Conservation (phyloP, 1,140 invertebrate species). For the Danaus plexippus region DNA sequence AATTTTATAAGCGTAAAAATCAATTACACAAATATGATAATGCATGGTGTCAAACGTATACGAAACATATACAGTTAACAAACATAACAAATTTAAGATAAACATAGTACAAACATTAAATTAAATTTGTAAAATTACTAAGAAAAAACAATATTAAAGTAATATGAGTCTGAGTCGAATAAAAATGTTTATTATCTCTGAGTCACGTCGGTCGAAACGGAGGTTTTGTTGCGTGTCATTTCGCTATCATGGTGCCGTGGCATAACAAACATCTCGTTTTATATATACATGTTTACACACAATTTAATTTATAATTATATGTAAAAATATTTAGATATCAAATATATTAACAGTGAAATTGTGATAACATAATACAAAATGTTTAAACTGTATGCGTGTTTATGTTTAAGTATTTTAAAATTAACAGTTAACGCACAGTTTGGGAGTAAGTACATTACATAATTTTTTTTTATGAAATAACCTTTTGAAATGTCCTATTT, state of each 20-base stretch:
- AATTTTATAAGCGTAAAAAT: too few species aligned
- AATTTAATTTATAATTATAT: constrained; percentile 10
- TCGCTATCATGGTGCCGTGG: constrained; percentile 26
- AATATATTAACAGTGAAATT: constrained; percentile 6
- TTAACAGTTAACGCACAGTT: constrained; percentile 51
- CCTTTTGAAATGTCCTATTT: too few species aligned
- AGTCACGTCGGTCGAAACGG: constrained; percentile 27
- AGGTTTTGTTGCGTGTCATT: constrained; percentile 55
- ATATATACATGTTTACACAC: constrained; percentile 11
- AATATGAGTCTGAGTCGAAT: neutral
- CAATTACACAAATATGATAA: too few species aligned
- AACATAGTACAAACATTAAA: too few species aligned
- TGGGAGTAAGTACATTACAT: constrained; percentile 48
- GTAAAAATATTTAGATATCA: constrained; percentile 1
- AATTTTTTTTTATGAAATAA: constrained; percentile 1
- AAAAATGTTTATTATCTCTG: constrained; percentile 38
- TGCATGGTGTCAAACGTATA: too few species aligned
- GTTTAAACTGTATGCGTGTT: constrained; percentile 32
- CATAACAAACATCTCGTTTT: constrained; percentile 5
- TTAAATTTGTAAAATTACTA: too few species aligned
- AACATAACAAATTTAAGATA: too few species aligned
- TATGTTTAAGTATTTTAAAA: constrained; percentile 16
- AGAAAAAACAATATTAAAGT: too few species aligned
- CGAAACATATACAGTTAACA: too few species aligned
- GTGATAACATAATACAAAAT: constrained; percentile 12